Evolutionary conservation across 2,113 vertebrate species (phyloP).

Genomic region (Nothocercus nigrocapillus): DNA sequence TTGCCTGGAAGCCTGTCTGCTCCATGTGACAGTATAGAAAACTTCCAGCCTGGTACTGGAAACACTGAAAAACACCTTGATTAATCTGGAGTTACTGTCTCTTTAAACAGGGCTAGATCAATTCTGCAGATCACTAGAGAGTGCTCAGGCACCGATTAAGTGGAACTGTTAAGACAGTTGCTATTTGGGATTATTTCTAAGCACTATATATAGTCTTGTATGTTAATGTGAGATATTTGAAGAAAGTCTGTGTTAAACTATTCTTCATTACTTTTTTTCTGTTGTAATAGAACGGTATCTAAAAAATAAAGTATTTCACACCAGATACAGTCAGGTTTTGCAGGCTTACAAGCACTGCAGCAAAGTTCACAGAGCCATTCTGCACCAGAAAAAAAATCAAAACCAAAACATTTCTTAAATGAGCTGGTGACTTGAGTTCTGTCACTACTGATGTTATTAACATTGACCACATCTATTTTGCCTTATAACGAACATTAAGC

Average conservation of each 20-base stretch:
- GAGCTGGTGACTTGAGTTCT: background rate
- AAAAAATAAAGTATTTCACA: background rate
- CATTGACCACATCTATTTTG: background rate
- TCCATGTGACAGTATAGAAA: background rate
- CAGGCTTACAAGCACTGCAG: background rate
- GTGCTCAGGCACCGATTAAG: background rate
- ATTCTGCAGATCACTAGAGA: background rate
- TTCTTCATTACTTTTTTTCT: background rate
- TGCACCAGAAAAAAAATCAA: background rate
- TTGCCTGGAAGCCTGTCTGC: background rate
- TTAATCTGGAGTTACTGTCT: background rate
- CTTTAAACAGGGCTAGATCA: background rate
- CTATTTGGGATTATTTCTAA: background rate
- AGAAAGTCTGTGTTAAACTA: background rate
- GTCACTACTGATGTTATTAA: background rate
- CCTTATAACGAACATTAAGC: background rate
- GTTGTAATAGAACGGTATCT: background rate
- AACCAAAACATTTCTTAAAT: background rate
- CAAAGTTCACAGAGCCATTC: constrained; percentile 29
- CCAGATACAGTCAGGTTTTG: background rate
- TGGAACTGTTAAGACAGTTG: background rate
- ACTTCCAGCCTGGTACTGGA: background rate
- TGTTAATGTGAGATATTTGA: background rate
- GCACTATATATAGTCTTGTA: background rate
- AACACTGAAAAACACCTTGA: background rate